Evolutionary conservation across 2,113 vertebrate species (phyloP), one percentile per base, ranked within the genome.

Genomic region (Oreochromis spilurus): DNA sequence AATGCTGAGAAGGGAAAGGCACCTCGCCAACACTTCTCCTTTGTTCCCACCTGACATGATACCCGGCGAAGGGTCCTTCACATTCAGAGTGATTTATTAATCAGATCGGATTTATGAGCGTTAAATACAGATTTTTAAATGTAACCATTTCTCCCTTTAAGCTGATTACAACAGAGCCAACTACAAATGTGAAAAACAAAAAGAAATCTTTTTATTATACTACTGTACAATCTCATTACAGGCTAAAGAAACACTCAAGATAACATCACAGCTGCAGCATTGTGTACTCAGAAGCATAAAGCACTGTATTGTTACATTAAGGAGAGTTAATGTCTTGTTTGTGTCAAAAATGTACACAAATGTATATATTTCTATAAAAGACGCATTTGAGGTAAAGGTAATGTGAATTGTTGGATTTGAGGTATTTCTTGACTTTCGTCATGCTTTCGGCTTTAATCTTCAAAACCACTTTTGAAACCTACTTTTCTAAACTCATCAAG

Each of bases 1-100:
- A 57, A 43, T 12, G 31, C 89, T 52, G 16, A 9, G 24, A 43
- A 57, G n/a, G 31, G 93, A 94, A 90, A 89, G 87, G 60, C 62
- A 89, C 86, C n/a, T 84, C 75, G 88, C 70, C 93, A 96, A 94
- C 82, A 79, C 89, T 94, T 95, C 89, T 86, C 83, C 91, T 95
- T 89, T 93, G 84, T 92, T 95, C 87, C 84, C 79, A 88, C 94
- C 90, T 91, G 89, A 91, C 85, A 72, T 93, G 88, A 89, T 91
- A 91, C 38, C 11, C 21, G 84, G 80, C 84, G 88, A 82, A 77
- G 77, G 89, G 88, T 86, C 80, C 60, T 48, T 79, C 43, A 78
- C 89, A 34, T 89, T 34, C 60, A 40, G 48, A 87, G 53, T 79
- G 79, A 65, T 31, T 52, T 67, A 54, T 80, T 86, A 50, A 57